phyloP scores from a whole-genome alignment of 37 sponge, comb jelly and placozoan genomes.

The Petrosia ficiformis region DNA sequence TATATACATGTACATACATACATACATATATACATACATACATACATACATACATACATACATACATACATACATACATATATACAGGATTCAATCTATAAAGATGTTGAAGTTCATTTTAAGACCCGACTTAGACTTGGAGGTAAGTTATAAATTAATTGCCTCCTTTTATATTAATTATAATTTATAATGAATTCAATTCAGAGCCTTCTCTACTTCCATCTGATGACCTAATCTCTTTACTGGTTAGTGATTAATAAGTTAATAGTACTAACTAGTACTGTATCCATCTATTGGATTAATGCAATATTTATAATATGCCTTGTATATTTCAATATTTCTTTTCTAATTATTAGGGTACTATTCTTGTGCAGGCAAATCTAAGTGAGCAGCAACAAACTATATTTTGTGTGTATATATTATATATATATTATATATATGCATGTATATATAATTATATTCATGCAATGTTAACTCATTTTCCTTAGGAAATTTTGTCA shows the following conservation, averaged over 20 bases:
- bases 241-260: constrained; percentile 51
- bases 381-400: too few relatives aligned
- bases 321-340: background rate
- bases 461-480: background rate
- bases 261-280: background rate
- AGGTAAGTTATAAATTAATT: constrained; percentile 23
- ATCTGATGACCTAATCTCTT: constrained; percentile 56
- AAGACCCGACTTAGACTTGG: constrained; percentile 28
- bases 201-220: constrained; percentile 46
- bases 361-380: constrained; percentile 6
- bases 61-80: too few relatives aligned
- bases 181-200: background rate
- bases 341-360: background rate
- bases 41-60: too few relatives aligned
- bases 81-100: constrained; percentile 34
- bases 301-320: too few relatives aligned
- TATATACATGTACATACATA: too few relatives aligned
- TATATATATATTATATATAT: background rate
- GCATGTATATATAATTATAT: background rate
- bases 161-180: too few relatives aligned
- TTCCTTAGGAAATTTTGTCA: constrained; percentile 17
- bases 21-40: too few relatives aligned
- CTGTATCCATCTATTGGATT: too few relatives aligned
- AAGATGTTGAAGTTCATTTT: constrained; percentile 39
- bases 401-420: too few relatives aligned